phyloP scores from a whole-genome alignment of 1,140 invertebrate species.

The Papilio helenus region DNA sequence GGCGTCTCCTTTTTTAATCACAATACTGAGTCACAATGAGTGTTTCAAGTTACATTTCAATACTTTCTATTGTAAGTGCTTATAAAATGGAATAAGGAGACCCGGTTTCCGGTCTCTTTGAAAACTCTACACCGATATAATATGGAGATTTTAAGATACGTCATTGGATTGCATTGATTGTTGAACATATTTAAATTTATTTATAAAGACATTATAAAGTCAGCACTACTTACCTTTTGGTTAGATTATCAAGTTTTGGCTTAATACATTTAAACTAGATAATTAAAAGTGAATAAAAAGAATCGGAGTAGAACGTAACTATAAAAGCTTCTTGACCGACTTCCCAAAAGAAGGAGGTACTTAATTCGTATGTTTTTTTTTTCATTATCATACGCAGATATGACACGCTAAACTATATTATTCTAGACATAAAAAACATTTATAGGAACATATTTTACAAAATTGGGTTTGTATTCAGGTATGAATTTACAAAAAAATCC shows the following conservation, averaged over 20 bases:
- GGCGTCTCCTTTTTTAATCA: slow-evolving; percentile 35
- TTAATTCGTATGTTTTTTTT: no score
- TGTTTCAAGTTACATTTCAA: slow-evolving; percentile 39
- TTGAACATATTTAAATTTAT: background rate
- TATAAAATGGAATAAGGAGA: slow-evolving; percentile 27
- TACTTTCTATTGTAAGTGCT: slow-evolving; percentile 35
- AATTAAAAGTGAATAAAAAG: no score
- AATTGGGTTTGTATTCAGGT: no score
- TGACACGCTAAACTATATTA: no score
- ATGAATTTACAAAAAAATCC: no score
- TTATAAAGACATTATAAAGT: background rate
- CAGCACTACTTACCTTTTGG: background rate
- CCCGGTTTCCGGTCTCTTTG: slow-evolving; percentile 32
- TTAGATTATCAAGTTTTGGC: background rate
- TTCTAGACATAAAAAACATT: no score
- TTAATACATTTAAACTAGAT: background rate
- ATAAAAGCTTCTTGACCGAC: no score
- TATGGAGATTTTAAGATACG: slow-evolving; percentile 4
- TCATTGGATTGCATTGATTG: slow-evolving; percentile 11
- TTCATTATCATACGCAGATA: no score
- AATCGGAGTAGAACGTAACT: no score
- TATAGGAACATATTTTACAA: no score
- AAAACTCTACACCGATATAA: background rate
- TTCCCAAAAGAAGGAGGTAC: no score
- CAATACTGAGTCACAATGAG: slow-evolving; percentile 38